phyloP scores from a whole-genome alignment of 2,888 invertebrate species.

The Asteroscopus sphinx region DNA sequence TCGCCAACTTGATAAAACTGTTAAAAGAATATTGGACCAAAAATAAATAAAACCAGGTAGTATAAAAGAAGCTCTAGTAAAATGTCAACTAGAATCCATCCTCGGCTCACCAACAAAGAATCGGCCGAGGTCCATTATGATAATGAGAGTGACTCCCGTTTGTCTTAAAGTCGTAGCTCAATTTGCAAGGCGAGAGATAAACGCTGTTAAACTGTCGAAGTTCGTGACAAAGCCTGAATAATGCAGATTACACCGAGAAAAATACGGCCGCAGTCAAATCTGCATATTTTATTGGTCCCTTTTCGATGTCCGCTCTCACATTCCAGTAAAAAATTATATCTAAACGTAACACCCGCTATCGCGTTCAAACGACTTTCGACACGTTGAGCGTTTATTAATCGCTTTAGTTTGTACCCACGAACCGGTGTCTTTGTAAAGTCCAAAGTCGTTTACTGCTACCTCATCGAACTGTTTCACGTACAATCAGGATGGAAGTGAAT shows the following conservation, averaged over 20 bases:
- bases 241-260: constrained; percentile 90
- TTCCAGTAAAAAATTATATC: constrained; percentile 72
- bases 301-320: constrained; percentile 79
- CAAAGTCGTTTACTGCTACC: constrained; percentile 48
- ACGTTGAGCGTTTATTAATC: constrained; percentile 52
- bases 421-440: constrained; percentile 46
- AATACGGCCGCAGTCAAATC: constrained; percentile 89
- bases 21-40: constrained; percentile 41
- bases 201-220: constrained; percentile 90
- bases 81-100: constrained; percentile 79
- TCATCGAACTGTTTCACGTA: constrained; percentile 55
- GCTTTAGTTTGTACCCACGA: constrained; percentile 50
- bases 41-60: constrained; percentile 53
- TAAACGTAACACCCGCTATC: constrained; percentile 54
- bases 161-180: constrained; percentile 90
- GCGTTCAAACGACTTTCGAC: constrained; percentile 51
- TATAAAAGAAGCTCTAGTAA: constrained; percentile 65
- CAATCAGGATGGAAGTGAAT: constrained; percentile 62
- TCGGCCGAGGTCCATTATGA: constrained; percentile 88
- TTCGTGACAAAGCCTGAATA: constrained; percentile 90
- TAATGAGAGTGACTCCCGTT: constrained; percentile 89
- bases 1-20: background rate
- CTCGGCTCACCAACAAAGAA: constrained; percentile 85
- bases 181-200: constrained; percentile 90
- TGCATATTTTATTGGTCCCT: constrained; percentile 89